phyloP scores from a whole-genome alignment of 2,797 vertebrate genomes.

The Valencia hispanica region DNA sequence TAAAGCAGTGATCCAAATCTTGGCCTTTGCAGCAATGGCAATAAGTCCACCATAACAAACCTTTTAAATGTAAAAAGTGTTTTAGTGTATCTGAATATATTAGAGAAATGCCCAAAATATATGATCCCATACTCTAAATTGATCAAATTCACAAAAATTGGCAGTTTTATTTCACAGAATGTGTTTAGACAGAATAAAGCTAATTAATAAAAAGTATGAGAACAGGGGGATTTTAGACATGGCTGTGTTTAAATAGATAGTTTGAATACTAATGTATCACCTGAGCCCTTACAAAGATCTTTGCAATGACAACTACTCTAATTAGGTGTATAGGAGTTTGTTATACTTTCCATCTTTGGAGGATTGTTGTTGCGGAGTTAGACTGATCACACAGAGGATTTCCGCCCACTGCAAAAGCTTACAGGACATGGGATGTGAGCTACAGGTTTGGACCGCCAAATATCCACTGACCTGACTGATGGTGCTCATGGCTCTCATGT shows the following conservation, averaged over 20 bases:
- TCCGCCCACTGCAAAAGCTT: slow-evolving; percentile 60
- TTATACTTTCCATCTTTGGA: slow-evolving; percentile 28
- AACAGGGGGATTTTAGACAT: slow-evolving; percentile 22
- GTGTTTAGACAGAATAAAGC: not conserved
- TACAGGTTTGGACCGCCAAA: slow-evolving; percentile 31
- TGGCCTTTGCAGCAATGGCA: slow-evolving; percentile 12
- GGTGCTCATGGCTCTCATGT: slow-evolving; percentile 99
- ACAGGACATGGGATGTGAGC: slow-evolving; percentile 27
- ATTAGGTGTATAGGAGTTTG: slow-evolving; percentile 46
- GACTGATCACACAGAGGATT: slow-evolving; percentile 28
- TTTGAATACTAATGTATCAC: slow-evolving; percentile 45
- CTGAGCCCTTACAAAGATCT: slow-evolving; percentile 36
- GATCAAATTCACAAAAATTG: not conserved
- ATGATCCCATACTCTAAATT: not conserved
- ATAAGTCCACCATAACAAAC: not conserved
- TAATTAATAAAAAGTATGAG: slow-evolving; percentile 20
- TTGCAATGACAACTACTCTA: slow-evolving; percentile 44
- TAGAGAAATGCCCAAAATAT: not conserved
- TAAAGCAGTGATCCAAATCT: slow-evolving; percentile 15
- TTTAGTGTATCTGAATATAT: not conserved
- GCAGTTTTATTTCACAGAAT: not conserved
- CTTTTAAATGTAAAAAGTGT: not conserved
- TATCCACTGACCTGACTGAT: slow-evolving; percentile 93
- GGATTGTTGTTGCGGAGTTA: slow-evolving; percentile 42
- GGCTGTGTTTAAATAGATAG: slow-evolving; percentile 55